These are phyloP conservation scores for Acrocyrtus sp. DNA, from an alignment of 2,888 invertebrate species.

Conservation along the genomic window DNA sequence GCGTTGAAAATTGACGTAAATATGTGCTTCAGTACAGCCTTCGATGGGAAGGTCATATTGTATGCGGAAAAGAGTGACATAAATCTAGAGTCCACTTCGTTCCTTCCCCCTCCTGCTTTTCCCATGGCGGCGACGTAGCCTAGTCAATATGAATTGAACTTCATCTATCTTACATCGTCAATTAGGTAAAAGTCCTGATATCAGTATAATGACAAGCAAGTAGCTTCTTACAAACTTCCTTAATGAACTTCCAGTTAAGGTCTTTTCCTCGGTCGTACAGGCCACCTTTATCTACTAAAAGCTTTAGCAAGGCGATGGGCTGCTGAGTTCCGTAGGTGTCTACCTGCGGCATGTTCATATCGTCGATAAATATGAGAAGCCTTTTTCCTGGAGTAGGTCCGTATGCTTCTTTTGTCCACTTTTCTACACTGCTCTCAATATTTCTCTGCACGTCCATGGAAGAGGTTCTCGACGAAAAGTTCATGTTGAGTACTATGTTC, in stretches of 20 bases:
- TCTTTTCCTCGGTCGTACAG: conserved; percentile 91
- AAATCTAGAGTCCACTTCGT: conserved; percentile 90
- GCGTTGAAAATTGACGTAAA: conserved; percentile 84
- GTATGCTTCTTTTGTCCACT: conserved; percentile 88
- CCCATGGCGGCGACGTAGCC: conserved; percentile 87
- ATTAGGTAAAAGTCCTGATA: no score
- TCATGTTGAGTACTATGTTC: conserved; percentile 82
- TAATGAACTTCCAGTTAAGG: conserved; percentile 87
- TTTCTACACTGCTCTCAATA: conserved; percentile 88
- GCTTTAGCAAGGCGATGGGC: conserved; percentile 90
- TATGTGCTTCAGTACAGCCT: conserved; percentile 80
- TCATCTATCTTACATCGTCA: no score
- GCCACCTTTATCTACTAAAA: conserved; percentile 88
- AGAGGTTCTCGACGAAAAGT: conserved; percentile 91
- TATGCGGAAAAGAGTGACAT: conserved; percentile 89
- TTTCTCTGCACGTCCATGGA: conserved; percentile 89
- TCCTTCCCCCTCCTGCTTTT: conserved; percentile 87
- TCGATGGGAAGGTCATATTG: conserved; percentile 86
- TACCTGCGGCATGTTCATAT: conserved; percentile 89
- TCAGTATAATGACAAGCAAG: no score
- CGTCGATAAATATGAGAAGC: conserved; percentile 90
- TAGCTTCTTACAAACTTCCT: conserved; percentile 78
- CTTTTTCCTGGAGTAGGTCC: conserved; percentile 92
- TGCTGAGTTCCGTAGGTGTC: conserved; percentile 93
- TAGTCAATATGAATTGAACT: no score